These are phyloP conservation scores for Halcyon malimbica DNA, from an alignment of 2,113 vertebrate species.

Conservation along the genomic window DNA sequence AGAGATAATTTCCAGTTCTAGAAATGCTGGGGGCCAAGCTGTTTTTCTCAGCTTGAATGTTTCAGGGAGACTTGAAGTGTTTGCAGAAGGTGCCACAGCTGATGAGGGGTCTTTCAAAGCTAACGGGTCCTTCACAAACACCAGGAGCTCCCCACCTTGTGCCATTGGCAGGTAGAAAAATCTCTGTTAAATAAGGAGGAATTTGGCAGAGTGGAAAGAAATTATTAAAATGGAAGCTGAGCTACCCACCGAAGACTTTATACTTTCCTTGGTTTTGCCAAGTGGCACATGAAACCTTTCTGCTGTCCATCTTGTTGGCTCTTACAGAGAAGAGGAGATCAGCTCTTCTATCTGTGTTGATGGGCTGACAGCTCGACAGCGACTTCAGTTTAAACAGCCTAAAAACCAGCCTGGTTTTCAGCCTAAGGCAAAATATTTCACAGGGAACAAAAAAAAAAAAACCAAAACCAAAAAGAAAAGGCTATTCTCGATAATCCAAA, in stretches of 20 bases:
- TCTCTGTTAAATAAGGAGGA: neutral
- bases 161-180: neutral
- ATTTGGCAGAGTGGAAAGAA: neutral
- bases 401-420: neutral
- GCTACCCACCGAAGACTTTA: neutral
- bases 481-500: neutral
- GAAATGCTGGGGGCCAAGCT: neutral
- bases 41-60: neutral
- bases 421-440: neutral
- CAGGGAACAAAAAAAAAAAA: neutral
- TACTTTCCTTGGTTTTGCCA: neutral
- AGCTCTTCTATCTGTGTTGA: neutral
- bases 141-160: neutral
- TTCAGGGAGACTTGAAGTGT: neutral
- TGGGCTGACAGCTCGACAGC: neutral
- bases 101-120: neutral
- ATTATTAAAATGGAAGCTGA: neutral
- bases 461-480: too few relatives aligned
- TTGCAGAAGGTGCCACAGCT: neutral
- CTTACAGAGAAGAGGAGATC: neutral
- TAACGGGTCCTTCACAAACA: accelerated
- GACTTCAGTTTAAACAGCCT: neutral
- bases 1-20: neutral
- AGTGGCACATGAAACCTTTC: neutral
- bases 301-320: neutral